Conservation (phyloP, 2,888 invertebrate species). For the Dastarcus helophoroides region DNA sequence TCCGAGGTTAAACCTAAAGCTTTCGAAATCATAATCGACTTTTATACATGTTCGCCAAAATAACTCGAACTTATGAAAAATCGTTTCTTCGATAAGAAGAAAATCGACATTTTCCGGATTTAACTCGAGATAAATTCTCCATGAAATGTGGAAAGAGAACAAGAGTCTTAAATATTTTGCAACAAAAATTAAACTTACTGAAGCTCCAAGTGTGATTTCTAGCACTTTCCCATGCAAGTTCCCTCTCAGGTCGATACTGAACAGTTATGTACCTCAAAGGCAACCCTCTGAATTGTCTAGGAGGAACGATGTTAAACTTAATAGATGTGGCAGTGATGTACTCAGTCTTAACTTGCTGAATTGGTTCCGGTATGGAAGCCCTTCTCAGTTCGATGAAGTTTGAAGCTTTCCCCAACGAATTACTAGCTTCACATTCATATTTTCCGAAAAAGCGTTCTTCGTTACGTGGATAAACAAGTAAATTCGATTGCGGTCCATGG, state of each 20-base stretch:
- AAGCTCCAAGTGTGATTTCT: conserved; percentile 67
- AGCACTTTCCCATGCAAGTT: conserved; percentile 57
- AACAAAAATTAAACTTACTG: too few relatives aligned
- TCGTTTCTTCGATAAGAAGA: too few relatives aligned
- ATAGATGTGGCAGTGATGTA: conserved; percentile 75
- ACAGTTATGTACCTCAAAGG: conserved; percentile 63
- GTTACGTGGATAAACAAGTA: conserved; percentile 55
- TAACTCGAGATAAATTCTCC: neutral
- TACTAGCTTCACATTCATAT: conserved; percentile 75
- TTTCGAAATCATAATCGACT: too few relatives aligned
- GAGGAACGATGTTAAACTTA: conserved; percentile 65
- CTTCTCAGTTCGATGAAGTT: conserved; percentile 61
- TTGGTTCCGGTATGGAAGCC: conserved; percentile 56
- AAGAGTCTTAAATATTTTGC: conserved; percentile 4
- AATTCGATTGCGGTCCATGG: conserved; percentile 58
- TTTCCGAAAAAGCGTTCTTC: conserved; percentile 55
- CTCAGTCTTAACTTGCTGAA: conserved; percentile 54
- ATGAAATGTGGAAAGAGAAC: neutral
- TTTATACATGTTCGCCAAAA: too few relatives aligned
- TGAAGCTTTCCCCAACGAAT: conserved; percentile 57
- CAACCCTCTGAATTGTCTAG: conserved; percentile 61
- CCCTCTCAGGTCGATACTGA: conserved; percentile 60
- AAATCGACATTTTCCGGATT: too few relatives aligned
- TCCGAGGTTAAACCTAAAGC: too few relatives aligned
- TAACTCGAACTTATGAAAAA: too few relatives aligned